Evolutionary conservation across 2,113 vertebrate genomes (phyloP).

Genomic region (Asarcornis scutulata): DNA sequence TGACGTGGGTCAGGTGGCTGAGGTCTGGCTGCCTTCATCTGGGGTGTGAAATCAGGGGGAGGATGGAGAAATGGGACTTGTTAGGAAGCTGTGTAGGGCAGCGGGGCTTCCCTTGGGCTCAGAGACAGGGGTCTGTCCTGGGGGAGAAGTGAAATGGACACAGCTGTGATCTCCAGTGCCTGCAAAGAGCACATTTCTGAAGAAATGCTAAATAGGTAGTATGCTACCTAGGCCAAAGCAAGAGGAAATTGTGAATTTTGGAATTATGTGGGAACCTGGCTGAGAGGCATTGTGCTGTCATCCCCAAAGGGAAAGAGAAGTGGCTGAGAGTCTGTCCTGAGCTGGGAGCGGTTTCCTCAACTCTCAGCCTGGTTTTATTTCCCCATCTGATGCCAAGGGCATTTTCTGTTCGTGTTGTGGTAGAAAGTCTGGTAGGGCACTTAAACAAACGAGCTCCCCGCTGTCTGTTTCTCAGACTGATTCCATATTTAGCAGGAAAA

Average conservation of each 20-base stretch:
- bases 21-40: background rate
- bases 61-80: background rate
- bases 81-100: rapidly evolving
- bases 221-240: background rate
- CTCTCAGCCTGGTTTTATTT: rapidly evolving
- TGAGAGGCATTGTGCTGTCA: background rate
- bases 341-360: background rate
- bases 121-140: background rate
- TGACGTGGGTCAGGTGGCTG: rapidly evolving
- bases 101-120: rapidly evolving
- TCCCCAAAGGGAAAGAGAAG: background rate
- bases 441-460: background rate
- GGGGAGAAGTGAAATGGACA: background rate
- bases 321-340: background rate
- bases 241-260: background rate
- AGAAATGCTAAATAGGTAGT: rapidly evolving
- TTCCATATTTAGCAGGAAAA: background rate
- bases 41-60: background rate
- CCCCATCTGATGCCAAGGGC: rapidly evolving
- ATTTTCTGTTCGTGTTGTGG: background rate
- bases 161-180: background rate
- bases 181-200: background rate
- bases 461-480: background rate
- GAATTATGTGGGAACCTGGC: background rate
- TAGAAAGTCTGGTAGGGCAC: background rate